These are phyloP conservation scores for Drosophila niveifrons DNA, from an alignment of 2,888 invertebrate genomes.

Conservation along the genomic window DNA sequence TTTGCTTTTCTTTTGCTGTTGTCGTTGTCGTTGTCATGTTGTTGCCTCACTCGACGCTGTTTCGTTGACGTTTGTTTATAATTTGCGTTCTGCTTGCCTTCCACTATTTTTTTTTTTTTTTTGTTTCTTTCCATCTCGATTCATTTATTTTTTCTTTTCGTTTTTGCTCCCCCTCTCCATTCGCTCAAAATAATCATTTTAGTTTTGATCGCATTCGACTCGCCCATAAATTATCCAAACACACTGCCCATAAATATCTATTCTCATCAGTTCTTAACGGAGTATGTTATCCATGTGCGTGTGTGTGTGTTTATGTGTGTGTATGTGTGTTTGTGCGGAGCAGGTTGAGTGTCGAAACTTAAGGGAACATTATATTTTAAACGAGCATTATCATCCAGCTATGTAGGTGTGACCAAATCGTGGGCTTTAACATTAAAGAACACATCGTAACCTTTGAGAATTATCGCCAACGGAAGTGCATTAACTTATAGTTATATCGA, in stretches of 20 bases:
- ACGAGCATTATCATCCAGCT: neutral
- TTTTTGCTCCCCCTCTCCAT: neutral
- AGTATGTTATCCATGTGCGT: slow-evolving; percentile 25
- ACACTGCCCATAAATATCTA: slow-evolving; percentile 19
- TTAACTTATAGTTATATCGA: neutral
- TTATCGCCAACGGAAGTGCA: neutral
- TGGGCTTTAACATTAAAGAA: neutral
- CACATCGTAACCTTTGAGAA: neutral
- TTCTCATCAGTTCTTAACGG: slow-evolving; percentile 41
- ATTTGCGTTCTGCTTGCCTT: slow-evolving; percentile 58
- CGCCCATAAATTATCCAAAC: slow-evolving; percentile 61
- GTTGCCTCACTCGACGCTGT: slow-evolving; percentile 21
- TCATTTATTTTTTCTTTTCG: no score
- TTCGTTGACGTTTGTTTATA: slow-evolving; percentile 68
- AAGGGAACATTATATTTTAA: neutral
- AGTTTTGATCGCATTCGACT: slow-evolving; percentile 62
- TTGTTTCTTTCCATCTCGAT: slow-evolving; percentile 17
- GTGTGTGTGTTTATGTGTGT: neutral
- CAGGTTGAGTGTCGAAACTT: neutral
- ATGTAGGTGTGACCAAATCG: neutral
- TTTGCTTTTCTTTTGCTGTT: slow-evolving; percentile 12
- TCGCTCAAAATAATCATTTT: slow-evolving; percentile 66
- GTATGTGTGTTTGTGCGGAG: neutral
- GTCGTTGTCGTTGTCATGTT: neutral
- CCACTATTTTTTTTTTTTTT: slow-evolving; percentile 33